Conservation (phyloP, 2,888 invertebrate species). For the Amphipoea lucens region DNA sequence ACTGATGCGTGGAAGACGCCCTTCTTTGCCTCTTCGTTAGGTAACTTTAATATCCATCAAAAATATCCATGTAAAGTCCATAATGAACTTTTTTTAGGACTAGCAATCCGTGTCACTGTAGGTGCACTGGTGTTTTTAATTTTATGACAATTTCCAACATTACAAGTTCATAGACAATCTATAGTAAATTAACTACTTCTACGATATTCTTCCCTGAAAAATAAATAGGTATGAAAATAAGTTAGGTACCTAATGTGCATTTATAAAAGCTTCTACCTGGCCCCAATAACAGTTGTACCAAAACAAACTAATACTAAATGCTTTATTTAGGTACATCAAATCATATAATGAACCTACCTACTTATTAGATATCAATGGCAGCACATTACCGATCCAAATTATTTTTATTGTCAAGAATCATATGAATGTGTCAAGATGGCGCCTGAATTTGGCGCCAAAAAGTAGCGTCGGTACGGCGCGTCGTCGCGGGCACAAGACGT, state of each 20-base stretch:
- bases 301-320: slow-evolving; percentile 20
- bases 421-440: slow-evolving; percentile 83
- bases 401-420: slow-evolving; percentile 85
- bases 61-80: not conserved
- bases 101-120: too few species aligned
- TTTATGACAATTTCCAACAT: not conserved
- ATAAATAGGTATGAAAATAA: not conserved
- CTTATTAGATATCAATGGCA: slow-evolving; percentile 72
- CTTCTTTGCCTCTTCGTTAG: slow-evolving; percentile 19
- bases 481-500: slow-evolving; percentile 72
- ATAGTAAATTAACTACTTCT: not conserved
- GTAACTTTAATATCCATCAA: not conserved
- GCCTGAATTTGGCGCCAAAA: slow-evolving; percentile 84
- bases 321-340: slow-evolving; percentile 24
- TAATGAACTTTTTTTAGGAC: not conserved
- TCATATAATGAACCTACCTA: slow-evolving; percentile 55
- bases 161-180: not conserved
- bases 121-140: too few species aligned
- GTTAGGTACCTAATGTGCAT: not conserved
- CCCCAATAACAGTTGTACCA: not conserved
- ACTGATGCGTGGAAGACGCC: slow-evolving; percentile 41
- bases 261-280: not conserved
- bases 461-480: slow-evolving; percentile 74
- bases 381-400: slow-evolving; percentile 77
- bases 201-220: not conserved